These are phyloP conservation scores for Parnassius smintheus DNA, from an alignment of 2,888 invertebrate genomes.

Conservation along the genomic window DNA sequence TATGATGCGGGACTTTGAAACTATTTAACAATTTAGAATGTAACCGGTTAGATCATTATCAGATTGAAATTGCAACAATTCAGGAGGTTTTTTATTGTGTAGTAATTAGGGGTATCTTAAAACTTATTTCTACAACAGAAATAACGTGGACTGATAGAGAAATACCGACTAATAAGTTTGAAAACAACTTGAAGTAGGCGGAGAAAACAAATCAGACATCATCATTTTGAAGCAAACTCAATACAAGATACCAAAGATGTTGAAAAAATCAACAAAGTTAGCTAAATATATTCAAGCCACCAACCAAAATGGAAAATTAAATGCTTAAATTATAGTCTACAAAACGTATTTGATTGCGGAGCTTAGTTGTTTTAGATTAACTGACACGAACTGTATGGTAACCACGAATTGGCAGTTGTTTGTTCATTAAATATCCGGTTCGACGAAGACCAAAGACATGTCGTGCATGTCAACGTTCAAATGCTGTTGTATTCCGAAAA, in stretches of 20 bases:
- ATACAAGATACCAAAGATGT: background rate
- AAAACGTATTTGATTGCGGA: constrained; percentile 14
- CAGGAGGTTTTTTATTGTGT: too few relatives aligned
- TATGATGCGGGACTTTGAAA: too few relatives aligned
- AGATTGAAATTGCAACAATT: too few relatives aligned
- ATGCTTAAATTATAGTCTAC: constrained; percentile 11
- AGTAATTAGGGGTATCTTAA: too few relatives aligned
- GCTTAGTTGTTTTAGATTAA: constrained; percentile 12
- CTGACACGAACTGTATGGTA: background rate
- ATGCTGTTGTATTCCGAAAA: constrained; percentile 25
- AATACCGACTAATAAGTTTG: too few relatives aligned
- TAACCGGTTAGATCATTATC: too few relatives aligned
- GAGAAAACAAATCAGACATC: too few relatives aligned
- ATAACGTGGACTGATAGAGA: too few relatives aligned
- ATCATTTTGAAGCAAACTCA: too few relatives aligned
- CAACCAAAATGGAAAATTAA: constrained; percentile 18
- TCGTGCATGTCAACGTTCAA: constrained; percentile 24
- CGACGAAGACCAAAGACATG: constrained; percentile 15
- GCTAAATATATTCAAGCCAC: constrained; percentile 7
- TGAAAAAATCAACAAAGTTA: constrained; percentile 19
- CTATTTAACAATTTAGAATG: too few relatives aligned
- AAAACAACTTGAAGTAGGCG: too few relatives aligned
- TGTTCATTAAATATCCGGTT: constrained; percentile 22
- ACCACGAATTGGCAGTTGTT: constrained; percentile 19
- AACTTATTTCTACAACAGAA: too few relatives aligned